phyloP scores from a whole-genome alignment of 2,888 invertebrate genomes.

The Rotaria sp. region DNA sequence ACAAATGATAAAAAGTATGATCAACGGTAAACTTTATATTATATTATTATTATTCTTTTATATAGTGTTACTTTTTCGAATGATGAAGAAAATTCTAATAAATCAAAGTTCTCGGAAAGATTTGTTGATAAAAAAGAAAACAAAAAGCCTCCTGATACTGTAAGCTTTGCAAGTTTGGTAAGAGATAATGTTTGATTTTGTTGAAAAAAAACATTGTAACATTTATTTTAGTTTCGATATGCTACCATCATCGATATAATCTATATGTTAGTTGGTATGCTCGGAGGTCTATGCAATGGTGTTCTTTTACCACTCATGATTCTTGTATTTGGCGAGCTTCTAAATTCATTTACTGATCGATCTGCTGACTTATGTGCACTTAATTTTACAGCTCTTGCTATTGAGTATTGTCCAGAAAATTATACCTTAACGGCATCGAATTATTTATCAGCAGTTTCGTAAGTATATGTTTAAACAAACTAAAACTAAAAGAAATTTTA shows the following conservation, averaged over 20 bases:
- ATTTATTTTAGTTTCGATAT: constrained; percentile 48
- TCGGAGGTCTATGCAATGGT: constrained; percentile 48
- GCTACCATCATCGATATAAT: constrained; percentile 47
- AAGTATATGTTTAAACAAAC: neutral
- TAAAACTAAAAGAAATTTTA: neutral
- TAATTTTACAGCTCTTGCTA: neutral
- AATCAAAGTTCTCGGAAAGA: neutral
- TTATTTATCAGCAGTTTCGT: neutral
- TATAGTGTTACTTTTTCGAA: neutral
- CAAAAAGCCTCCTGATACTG: neutral
- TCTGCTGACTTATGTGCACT: neutral
- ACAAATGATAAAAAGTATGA: neutral
- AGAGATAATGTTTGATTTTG: neutral
- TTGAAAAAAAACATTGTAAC: neutral
- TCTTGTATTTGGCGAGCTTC: constrained; percentile 54
- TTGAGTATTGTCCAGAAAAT: neutral
- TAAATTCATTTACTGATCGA: constrained; percentile 48
- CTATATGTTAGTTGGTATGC: constrained; percentile 49
- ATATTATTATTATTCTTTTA: neutral
- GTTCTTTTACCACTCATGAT: constrained; percentile 50
- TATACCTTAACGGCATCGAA: neutral
- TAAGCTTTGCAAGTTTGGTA: neutral
- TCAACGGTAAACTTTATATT: neutral
- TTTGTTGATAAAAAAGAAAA: no score
- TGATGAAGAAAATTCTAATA: neutral